These are phyloP conservation scores for Mus pahari DNA, from an alignment of 2,113 vertebrate species.

Conservation along the genomic window DNA sequence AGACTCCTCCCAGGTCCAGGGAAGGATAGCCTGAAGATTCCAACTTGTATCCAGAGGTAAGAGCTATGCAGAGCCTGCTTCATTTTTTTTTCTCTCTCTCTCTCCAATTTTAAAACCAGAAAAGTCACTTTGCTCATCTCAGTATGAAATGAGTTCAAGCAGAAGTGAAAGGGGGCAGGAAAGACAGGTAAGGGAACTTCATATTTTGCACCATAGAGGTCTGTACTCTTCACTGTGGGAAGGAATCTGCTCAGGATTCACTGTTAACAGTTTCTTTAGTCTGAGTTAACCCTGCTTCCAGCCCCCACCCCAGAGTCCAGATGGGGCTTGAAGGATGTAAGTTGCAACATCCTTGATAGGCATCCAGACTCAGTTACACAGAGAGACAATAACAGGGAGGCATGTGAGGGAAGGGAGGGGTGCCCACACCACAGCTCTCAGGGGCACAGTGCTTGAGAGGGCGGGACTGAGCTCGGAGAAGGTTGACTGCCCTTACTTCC, in stretches of 20 bases:
- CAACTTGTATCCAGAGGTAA: not conserved
- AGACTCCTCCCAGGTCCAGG: not conserved
- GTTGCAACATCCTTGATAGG: too few species aligned
- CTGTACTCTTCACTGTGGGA: not conserved
- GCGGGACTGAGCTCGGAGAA: not conserved
- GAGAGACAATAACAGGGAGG: not conserved
- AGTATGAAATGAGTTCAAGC: not conserved
- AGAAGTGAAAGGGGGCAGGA: not conserved
- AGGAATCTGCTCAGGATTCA: not conserved
- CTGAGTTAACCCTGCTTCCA: not conserved
- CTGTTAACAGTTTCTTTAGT: not conserved
- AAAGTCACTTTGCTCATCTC: not conserved
- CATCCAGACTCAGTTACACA: not conserved
- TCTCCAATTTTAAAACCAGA: not conserved
- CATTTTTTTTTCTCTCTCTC: not conserved
- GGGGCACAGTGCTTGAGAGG: not conserved
- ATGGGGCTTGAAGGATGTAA: not conserved
- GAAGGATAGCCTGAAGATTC: not conserved
- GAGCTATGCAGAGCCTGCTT: not conserved
- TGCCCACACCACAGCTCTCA: not conserved
- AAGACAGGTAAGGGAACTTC: too few species aligned
- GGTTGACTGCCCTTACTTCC: not conserved
- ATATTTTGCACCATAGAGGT: not conserved
- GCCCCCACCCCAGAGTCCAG: too few species aligned
- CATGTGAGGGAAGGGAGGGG: not conserved